These are phyloP conservation scores for Ophion costatus DNA, from an alignment of 2,888 invertebrate species.

Conservation along the genomic window DNA sequence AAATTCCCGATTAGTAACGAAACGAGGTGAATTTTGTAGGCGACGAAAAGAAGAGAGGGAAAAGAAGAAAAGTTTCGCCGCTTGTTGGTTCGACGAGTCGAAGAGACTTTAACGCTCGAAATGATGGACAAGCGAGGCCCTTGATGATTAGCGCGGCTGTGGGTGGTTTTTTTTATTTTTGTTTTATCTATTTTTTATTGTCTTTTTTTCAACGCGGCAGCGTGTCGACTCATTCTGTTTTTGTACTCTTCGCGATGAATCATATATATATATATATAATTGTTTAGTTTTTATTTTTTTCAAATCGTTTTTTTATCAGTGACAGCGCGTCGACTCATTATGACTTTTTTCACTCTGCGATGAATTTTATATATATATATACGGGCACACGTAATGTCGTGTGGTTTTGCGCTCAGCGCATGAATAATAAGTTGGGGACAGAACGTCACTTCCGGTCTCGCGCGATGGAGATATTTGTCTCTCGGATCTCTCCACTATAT, in stretches of 20 bases:
- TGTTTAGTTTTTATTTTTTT: no score
- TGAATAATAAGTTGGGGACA: constrained; percentile 56
- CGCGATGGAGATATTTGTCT: constrained; percentile 14
- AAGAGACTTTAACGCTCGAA: constrained; percentile 65
- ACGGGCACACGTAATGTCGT: constrained; percentile 68
- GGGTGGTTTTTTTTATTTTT: neutral
- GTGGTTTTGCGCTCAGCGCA: constrained; percentile 40
- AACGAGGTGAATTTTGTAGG: no score
- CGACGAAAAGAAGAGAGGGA: neutral
- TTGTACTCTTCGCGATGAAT: neutral
- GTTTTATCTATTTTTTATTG: neutral
- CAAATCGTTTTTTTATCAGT: no score
- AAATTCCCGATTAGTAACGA: no score
- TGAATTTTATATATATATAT: neutral
- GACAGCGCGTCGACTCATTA: no score
- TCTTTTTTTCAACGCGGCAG: neutral
- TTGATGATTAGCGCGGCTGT: constrained; percentile 38
- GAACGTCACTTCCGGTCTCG: constrained; percentile 55
- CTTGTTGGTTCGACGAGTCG: neutral
- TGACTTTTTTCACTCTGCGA: no score
- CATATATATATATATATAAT: no score
- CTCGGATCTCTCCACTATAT: constrained; percentile 11
- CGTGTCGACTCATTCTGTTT: constrained; percentile 12
- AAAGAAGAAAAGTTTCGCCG: neutral
- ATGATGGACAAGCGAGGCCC: constrained; percentile 56